phyloP scores from a whole-genome alignment of 2,113 vertebrate genomes.

The Poicephalus gulielmi region DNA sequence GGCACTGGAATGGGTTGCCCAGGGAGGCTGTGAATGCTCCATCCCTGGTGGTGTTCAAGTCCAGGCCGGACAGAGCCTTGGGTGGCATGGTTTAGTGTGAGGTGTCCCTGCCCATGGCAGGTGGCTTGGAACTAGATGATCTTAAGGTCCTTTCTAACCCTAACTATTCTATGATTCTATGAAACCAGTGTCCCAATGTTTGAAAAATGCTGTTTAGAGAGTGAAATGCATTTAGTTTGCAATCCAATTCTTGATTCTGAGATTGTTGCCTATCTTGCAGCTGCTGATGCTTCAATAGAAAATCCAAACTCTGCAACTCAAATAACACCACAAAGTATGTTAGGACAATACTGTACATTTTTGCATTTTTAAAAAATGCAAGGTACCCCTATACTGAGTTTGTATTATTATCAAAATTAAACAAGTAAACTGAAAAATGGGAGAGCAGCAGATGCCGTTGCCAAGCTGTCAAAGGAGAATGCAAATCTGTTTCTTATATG shows the following conservation, averaged over 20 bases:
- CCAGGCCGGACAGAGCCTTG: too few species aligned
- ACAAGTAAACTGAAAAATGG: neutral
- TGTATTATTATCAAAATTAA: neutral
- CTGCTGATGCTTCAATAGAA: neutral
- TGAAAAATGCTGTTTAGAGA: neutral
- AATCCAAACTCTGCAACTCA: neutral
- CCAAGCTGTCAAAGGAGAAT: neutral
- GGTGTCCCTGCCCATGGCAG: too few species aligned
- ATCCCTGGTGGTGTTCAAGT: too few species aligned
- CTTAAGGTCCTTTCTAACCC: too few species aligned
- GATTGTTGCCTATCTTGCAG: neutral
- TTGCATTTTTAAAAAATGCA: neutral
- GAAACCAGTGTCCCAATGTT: neutral
- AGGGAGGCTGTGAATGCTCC: too few species aligned
- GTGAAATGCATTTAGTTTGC: fast-evolving
- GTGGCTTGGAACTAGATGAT: too few species aligned
- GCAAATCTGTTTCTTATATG: neutral
- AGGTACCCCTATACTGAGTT: neutral
- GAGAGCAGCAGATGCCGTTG: neutral
- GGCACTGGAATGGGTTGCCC: too few species aligned
- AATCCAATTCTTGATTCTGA: neutral
- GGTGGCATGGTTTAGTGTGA: too few species aligned
- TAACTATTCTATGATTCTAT: too few species aligned
- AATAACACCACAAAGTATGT: neutral
- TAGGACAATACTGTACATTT: neutral